These are phyloP conservation scores for Drosophila histrio DNA, from an alignment of 2,888 invertebrate genomes.

Conservation along the genomic window DNA sequence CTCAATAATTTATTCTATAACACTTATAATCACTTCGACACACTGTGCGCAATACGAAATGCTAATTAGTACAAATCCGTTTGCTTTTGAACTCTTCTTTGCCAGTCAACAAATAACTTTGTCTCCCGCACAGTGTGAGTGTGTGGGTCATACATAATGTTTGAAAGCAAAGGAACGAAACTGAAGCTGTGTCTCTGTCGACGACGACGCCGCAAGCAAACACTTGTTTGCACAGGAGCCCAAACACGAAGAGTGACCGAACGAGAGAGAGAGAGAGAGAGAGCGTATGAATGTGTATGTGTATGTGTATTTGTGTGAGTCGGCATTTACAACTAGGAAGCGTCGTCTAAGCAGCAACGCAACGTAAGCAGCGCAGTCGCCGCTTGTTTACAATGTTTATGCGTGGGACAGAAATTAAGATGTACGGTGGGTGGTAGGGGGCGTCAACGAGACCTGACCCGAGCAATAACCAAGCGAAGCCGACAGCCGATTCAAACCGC, in stretches of 20 bases:
- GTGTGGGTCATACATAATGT: constrained; percentile 31
- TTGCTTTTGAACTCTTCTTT: constrained; percentile 18
- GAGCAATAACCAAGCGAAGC: constrained; percentile 49
- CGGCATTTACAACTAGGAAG: constrained; percentile 70
- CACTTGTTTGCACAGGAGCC: constrained; percentile 79
- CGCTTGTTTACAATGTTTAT: constrained; percentile 70
- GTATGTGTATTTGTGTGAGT: background rate
- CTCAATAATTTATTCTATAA: too few species aligned
- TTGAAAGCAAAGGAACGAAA: constrained; percentile 37
- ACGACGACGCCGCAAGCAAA: constrained; percentile 65
- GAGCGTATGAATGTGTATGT: constrained; percentile 3
- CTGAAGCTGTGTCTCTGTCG: constrained; percentile 32
- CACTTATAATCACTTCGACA: background rate
- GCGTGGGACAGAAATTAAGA: constrained; percentile 66
- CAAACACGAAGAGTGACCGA: constrained; percentile 31
- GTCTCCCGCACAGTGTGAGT: background rate
- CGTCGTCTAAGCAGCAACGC: constrained; percentile 31
- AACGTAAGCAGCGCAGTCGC: constrained; percentile 43
- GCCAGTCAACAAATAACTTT: constrained; percentile 54
- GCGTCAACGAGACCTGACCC: constrained; percentile 60
- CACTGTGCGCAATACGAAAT: constrained; percentile 60
- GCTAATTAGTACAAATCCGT: constrained; percentile 71
- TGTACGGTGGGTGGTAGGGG: constrained; percentile 39
- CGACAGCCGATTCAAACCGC: constrained; percentile 22
- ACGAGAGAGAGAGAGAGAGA: constrained; percentile 41